phyloP scores from a whole-genome alignment of 2,888 invertebrate genomes.

The Thumatha senex region DNA sequence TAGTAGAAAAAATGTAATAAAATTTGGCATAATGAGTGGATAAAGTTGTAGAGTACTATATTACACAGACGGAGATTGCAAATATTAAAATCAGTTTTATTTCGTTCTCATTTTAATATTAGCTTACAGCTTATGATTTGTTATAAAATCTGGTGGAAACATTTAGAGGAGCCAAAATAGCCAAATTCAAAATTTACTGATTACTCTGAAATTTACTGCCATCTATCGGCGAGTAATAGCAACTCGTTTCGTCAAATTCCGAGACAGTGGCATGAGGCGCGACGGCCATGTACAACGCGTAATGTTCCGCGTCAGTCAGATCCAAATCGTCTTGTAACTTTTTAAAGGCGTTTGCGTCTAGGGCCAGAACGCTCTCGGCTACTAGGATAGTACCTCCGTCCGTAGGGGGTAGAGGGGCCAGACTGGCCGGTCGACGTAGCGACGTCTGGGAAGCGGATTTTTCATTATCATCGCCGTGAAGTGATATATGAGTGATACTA shows the following conservation, averaged over 20 bases:
- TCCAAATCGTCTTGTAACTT: slow-evolving; percentile 84
- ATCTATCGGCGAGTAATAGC: slow-evolving; percentile 93
- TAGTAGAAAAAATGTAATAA: slow-evolving; percentile 25
- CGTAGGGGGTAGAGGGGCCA: slow-evolving; percentile 72
- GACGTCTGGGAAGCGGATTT: slow-evolving; percentile 63
- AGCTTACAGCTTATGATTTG: neutral
- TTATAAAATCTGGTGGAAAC: neutral
- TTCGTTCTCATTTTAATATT: neutral
- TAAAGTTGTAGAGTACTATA: slow-evolving; percentile 7
- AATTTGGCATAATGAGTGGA: slow-evolving; percentile 33
- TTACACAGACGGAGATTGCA: neutral
- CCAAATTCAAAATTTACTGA: slow-evolving; percentile 10
- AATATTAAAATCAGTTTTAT: neutral
- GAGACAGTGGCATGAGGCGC: slow-evolving; percentile 94
- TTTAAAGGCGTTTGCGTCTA: slow-evolving; percentile 68
- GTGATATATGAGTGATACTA: slow-evolving; percentile 86
- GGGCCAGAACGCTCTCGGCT: slow-evolving; percentile 78
- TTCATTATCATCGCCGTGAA: slow-evolving; percentile 83
- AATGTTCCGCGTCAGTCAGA: slow-evolving; percentile 94
- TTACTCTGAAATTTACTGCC: slow-evolving; percentile 85
- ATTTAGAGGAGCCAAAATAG: neutral
- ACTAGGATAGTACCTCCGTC: slow-evolving; percentile 84
- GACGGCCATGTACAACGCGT: slow-evolving; percentile 93
- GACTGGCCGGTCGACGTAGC: slow-evolving; percentile 51
- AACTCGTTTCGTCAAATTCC: slow-evolving; percentile 94